Evolutionary conservation across 2,113 vertebrate species (phyloP), one percentile per base, ranked within the genome.

Genomic region (Phylloscopus whistleri): DNA sequence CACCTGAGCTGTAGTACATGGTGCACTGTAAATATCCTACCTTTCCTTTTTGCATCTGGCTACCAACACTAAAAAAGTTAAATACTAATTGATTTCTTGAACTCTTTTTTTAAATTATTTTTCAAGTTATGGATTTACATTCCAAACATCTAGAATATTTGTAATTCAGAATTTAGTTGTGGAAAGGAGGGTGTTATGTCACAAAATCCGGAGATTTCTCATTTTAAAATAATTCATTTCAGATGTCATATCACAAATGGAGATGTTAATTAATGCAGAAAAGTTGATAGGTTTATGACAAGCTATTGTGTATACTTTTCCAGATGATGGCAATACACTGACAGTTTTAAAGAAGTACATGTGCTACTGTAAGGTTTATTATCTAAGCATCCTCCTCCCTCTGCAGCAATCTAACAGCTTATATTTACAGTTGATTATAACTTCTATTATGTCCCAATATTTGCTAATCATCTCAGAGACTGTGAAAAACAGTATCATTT

Each of bases 1-100:
- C 0, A 0, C 18, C 41, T 84, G 52, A 79, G 19, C 24, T n/a
- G 19, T 67, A 86, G 17, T 6, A 17, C 33, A 39, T 0, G 1
- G 43, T 26, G 8, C 19, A 51, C 27, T 35, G 31, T 11, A 37
- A 49, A 58, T 13, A 14, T 35, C 24, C 17, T 27, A 24, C 20
- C 16, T 27, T 43, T 35, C 18, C 5, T 64, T 70, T 79, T 44
- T 55, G 35, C 26, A 41, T 55, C 53, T 62, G 52, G 41, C 16
- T 64, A 52, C 6, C 28, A 87, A 66, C 8, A 59, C 15, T 76
- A 52, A 3, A 51, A 7, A 60, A 68, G 33, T 10, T 7, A 77
- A 66, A 70, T 11, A 80, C 6, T 5, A 92, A 70, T 27, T 53
- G 14, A 60, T 30, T 90, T 69, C 13, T 55, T 26, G 0, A 72